Percentiles rank a stretch among this genome's conserved stretches.
These are phyloP conservation scores for Drosophila tani DNA, from an alignment of 1,140 invertebrate genomes.

Conservation along the genomic window DNA sequence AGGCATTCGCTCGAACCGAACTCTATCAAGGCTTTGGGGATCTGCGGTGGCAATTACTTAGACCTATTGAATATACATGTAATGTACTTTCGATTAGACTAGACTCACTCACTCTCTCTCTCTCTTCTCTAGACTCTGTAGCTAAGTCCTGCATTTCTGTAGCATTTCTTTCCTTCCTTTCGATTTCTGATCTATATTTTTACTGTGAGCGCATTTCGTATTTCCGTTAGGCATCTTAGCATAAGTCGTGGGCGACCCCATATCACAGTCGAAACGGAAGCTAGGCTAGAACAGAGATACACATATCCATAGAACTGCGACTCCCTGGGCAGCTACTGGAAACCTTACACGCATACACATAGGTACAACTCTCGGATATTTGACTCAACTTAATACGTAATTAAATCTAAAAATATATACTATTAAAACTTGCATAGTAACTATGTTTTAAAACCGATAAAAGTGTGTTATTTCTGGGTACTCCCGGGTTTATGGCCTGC, in stretches of 20 bases:
- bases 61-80: slow-evolving; percentile 32
- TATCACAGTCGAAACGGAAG: slow-evolving; percentile 24
- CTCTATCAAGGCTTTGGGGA: slow-evolving; percentile 5
- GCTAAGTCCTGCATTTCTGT: slow-evolving; percentile 34
- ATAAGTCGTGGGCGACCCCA: slow-evolving; percentile 34
- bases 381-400: slow-evolving; percentile 76
- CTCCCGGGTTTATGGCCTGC: slow-evolving; percentile 4
- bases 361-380: slow-evolving; percentile 60
- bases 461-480: slow-evolving; percentile 1
- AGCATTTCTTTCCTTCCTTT: slow-evolving; percentile 14
- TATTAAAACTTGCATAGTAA: slow-evolving; percentile 61
- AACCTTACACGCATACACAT: slow-evolving; percentile 30
- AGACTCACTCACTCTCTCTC: not conserved
- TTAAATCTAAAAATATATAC: slow-evolving; percentile 64
- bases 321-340: not conserved
- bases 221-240: slow-evolving; percentile 42
- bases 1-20: slow-evolving; percentile 19
- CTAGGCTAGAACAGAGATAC: slow-evolving; percentile 37
- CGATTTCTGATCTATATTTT: slow-evolving; percentile 5
- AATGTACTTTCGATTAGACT: slow-evolving; percentile 40
- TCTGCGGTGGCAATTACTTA: slow-evolving; percentile 39
- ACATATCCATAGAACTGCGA: slow-evolving; percentile 14
- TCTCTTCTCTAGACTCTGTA: slow-evolving; percentile 13
- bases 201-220: slow-evolving; percentile 36
- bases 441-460: slow-evolving; percentile 61